Evolutionary conservation across 2,797 vertebrate species (phyloP).

Genomic region (Scleropages formosus): DNA sequence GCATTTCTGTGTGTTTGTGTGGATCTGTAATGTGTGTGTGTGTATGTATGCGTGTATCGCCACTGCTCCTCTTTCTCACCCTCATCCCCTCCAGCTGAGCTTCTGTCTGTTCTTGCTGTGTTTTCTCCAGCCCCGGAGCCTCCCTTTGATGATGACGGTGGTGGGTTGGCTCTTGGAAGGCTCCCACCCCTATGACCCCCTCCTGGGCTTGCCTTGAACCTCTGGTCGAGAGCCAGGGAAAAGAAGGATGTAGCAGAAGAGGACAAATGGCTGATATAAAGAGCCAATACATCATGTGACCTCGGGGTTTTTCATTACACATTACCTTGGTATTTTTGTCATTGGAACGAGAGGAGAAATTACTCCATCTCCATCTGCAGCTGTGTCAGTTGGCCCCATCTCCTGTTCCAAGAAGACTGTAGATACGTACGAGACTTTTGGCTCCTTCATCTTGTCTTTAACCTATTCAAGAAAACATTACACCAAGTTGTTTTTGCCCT

Average conservation of each 20-base stretch:
- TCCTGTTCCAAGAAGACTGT: slow-evolving; percentile 64
- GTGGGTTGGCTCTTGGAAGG: slow-evolving; percentile 65
- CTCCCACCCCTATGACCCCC: slow-evolving; percentile 45
- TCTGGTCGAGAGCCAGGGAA: slow-evolving; percentile 34
- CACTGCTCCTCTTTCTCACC: slow-evolving; percentile 55
- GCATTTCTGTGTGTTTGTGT: too few relatives aligned
- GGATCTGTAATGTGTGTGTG: background rate
- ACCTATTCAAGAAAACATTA: slow-evolving; percentile 44
- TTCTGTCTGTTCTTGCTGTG: slow-evolving; percentile 53
- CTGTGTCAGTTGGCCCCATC: slow-evolving; percentile 42
- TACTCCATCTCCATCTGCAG: slow-evolving; percentile 50
- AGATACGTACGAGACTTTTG: slow-evolving; percentile 64
- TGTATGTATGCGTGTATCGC: too few relatives aligned
- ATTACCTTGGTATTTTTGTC: slow-evolving; percentile 55
- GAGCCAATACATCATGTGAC: background rate
- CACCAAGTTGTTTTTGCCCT: background rate
- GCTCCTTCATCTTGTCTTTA: slow-evolving; percentile 56
- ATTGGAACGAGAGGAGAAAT: slow-evolving; percentile 42
- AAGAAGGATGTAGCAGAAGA: background rate
- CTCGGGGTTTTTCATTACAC: background rate
- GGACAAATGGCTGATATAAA: background rate
- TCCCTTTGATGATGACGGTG: slow-evolving; percentile 65
- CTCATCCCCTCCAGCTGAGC: slow-evolving; percentile 55
- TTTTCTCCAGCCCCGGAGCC: slow-evolving; percentile 63
- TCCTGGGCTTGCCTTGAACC: slow-evolving; percentile 33